Percentiles rank a stretch among this genome's conserved stretches.
These are phyloP conservation scores for Alethe diademata DNA, from an alignment of 2,113 vertebrate species.

Conservation along the genomic window DNA sequence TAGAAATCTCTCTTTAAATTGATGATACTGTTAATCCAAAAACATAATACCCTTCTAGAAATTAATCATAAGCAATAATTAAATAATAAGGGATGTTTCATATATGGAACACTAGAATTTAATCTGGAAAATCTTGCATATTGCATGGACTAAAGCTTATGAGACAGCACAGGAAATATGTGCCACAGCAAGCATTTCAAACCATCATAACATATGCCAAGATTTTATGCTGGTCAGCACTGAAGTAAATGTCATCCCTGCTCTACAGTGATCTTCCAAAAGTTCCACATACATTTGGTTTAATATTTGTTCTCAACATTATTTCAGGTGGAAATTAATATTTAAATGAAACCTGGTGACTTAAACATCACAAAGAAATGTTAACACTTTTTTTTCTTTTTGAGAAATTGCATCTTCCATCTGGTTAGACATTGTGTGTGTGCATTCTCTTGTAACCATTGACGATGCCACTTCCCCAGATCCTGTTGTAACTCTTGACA, in stretches of 20 bases:
- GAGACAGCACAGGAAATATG: neutral
- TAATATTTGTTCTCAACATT: neutral
- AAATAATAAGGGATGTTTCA: neutral
- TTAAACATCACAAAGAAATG: neutral
- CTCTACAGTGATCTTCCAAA: neutral
- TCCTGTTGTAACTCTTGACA: neutral
- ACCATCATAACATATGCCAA: neutral
- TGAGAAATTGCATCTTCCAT: neutral
- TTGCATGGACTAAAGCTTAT: neutral
- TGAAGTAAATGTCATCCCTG: neutral
- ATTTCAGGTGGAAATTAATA: neutral
- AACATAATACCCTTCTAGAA: neutral
- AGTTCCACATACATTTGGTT: neutral
- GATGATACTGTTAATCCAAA: neutral
- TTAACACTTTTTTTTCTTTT: neutral
- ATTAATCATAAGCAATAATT: conserved; percentile 8
- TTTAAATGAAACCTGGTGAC: neutral
- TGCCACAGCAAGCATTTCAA: neutral
- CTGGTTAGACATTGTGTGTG: neutral
- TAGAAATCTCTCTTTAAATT: neutral
- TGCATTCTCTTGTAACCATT: neutral
- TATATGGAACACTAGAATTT: neutral
- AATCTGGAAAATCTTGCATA: neutral
- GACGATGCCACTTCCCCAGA: neutral
- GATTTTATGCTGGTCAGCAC: neutral